Conservation (phyloP, 1,140 invertebrate genomes). For the Dendrolimus punctatus region DNA sequence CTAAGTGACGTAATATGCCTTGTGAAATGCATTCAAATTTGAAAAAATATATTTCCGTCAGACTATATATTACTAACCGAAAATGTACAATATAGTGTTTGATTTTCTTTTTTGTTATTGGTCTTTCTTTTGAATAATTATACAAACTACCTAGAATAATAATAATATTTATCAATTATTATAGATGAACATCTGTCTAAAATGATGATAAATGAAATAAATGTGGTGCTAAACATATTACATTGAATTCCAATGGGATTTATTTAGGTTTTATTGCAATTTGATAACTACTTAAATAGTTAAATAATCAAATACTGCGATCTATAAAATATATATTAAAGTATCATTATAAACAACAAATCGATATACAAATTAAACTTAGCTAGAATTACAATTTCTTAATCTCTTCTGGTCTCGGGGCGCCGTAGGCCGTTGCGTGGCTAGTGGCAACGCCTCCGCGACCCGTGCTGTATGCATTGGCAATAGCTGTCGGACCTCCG, state of each 20-base stretch:
- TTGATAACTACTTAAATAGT: background rate
- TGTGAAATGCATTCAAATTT: no score
- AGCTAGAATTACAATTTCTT: slow-evolving; percentile 22
- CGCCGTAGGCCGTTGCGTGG: slow-evolving; percentile 79
- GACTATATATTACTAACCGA: no score
- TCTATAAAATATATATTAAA: slow-evolving; percentile 7
- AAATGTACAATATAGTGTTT: no score
- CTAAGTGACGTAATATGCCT: no score
- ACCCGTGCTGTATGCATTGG: slow-evolving; percentile 79
- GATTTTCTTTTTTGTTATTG: no score
- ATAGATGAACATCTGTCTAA: background rate
- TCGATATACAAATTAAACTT: slow-evolving; percentile 15
- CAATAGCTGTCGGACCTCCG: slow-evolving; percentile 74
- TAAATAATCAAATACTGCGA: background rate
- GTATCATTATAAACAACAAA: slow-evolving; percentile 14
- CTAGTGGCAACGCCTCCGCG: slow-evolving; percentile 78
- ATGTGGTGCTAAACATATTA: background rate
- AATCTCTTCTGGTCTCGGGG: slow-evolving; percentile 43
- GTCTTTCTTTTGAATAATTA: no score
- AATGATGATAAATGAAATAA: slow-evolving; percentile 1
- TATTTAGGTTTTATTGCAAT: background rate
- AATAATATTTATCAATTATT: no score
- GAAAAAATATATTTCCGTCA: no score
- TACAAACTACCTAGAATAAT: no score
- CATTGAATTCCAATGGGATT: background rate